Base-by-base conservation (phyloP, 2,113 vertebrate genomes). In the Romanogobio albipinnatus region DNA sequence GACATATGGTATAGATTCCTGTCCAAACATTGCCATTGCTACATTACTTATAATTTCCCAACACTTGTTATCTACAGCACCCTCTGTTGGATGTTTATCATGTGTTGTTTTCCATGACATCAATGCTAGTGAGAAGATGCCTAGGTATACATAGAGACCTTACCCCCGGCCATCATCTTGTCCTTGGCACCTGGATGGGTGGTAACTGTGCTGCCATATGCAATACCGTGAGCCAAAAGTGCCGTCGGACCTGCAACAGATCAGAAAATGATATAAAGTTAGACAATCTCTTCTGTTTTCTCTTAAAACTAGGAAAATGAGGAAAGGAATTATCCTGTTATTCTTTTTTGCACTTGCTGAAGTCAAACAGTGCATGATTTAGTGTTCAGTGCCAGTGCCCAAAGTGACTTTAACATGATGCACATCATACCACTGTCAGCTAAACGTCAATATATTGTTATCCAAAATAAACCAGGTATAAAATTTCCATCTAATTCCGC, bases 161-260 rank as follows among this genome's bases (percentile, higher is more conserved):
- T 95, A 99, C 98, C 96, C 91, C 97, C 97, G 82, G 91, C 92
- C 97, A 99, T 97, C 96, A 99, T 98, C 90, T 97, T 99, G 88
- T 99, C 98, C 89, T 98, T 99, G 88, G 96, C 96, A 87, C 93
- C 93, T 2, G 98, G 98, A 88, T 99, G 97, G 0, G 97, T 97
- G 1, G 98, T 99, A 45, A 99, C 96, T 85, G 95, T 98, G 92
- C 96, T 96, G 90, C 97, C 97, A 75, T 95, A 99, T 3, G 96
- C 97, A 19, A 99, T 95, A 45, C 96, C 97, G 71, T 99, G 98
- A 58, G 98, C 97, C 92, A 98, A 88, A 26, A 99, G 96, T 24
- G 97, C 98, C 0, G 97, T 99, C 22, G 98, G 98, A 89, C 97
- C 98, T 99, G 90, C 22, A 89, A 89, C 78, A 84, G 81, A 82